Percentiles rank a stretch among this genome's conserved stretches.
Evolutionary conservation across 2,113 vertebrate species (phyloP).

Genomic region (Python bivittatus): DNA sequence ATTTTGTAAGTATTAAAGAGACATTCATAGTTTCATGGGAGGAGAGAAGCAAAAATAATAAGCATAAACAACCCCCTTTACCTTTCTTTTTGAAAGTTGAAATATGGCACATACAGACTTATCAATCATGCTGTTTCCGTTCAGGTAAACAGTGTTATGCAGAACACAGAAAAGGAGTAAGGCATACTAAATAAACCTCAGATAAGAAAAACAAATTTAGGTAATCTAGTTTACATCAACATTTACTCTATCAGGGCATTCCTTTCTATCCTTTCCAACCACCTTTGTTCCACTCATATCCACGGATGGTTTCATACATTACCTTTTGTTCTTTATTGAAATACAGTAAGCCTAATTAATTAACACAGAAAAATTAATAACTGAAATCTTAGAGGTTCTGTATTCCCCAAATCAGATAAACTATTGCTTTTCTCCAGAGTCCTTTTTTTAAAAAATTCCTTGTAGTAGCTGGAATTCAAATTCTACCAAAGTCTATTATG

Average conservation of each 20-base stretch:
- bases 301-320: background rate
- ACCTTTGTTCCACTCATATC: background rate
- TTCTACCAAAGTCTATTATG: background rate
- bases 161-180: background rate
- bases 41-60: background rate
- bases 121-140: background rate
- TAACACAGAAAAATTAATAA: slow-evolving; percentile 64
- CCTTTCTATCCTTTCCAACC: background rate
- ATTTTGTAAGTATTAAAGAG: background rate
- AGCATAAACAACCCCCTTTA: background rate
- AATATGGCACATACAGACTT: background rate
- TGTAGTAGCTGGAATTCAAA: slow-evolving; percentile 25
- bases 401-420: slow-evolving; percentile 50
- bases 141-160: background rate
- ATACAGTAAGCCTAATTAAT: slow-evolving; percentile 52
- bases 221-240: background rate
- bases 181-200: background rate
- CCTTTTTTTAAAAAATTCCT: slow-evolving; percentile 7
- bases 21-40: background rate
- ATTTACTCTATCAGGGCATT: background rate
- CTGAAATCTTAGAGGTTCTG: slow-evolving; percentile 26
- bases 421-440: slow-evolving; percentile 46
- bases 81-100: background rate
- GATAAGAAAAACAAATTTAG: background rate
- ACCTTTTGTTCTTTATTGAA: background rate